Conservation (phyloP, 2,797 vertebrate species). For the Danio aesculapii region DNA sequence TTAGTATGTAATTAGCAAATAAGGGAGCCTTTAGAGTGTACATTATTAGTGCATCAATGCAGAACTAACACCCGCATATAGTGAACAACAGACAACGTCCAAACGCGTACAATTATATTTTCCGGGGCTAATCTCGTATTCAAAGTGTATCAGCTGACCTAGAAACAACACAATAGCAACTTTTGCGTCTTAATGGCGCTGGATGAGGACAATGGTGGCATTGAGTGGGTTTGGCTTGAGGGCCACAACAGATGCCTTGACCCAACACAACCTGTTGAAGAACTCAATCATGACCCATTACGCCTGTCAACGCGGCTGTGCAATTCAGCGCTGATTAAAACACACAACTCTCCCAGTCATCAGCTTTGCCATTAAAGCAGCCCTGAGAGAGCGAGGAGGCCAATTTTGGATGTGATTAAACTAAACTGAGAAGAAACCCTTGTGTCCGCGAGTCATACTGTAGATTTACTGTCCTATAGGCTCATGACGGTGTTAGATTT, state of each 20-base stretch:
- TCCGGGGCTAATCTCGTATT: constrained; percentile 52
- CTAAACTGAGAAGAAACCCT: background rate
- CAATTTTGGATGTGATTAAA: constrained; percentile 41
- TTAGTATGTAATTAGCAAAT: constrained; percentile 40
- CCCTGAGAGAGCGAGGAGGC: constrained; percentile 7
- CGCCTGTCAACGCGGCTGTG: constrained; percentile 27
- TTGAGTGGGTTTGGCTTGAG: constrained; percentile 60
- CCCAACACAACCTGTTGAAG: constrained; percentile 44
- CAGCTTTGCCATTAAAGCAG: constrained; percentile 25
- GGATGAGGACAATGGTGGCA: constrained; percentile 66
- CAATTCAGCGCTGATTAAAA: constrained; percentile 39
- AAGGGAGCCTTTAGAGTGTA: constrained; percentile 23
- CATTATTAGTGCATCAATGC: constrained; percentile 44
- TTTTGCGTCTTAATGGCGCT: constrained; percentile 65
- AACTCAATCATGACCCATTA: constrained; percentile 53
- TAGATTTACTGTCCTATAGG: background rate
- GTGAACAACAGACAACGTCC: constrained; percentile 21
- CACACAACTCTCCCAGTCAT: constrained; percentile 21
- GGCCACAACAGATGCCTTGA: constrained; percentile 44
- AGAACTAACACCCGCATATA: constrained; percentile 23
- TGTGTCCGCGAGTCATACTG: background rate
- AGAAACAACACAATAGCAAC: constrained; percentile 73
- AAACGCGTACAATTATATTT: constrained; percentile 27
- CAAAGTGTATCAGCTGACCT: constrained; percentile 72
- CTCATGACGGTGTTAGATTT: too few relatives aligned